Evolutionary conservation across 1,140 invertebrate genomes (phyloP).

Genomic region (Temnothorax curvispinosus): DNA sequence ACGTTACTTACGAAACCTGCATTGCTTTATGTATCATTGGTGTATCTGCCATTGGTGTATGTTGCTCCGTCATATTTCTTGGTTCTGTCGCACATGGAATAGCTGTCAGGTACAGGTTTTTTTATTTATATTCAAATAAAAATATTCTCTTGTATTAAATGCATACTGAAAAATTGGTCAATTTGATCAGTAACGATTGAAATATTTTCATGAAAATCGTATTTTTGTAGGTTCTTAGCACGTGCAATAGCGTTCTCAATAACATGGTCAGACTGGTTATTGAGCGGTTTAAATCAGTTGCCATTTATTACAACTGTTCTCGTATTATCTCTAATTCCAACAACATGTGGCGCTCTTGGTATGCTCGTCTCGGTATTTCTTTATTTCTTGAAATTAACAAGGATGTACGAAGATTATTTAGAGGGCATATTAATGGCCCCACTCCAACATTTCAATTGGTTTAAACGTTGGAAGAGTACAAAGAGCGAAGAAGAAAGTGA

Average conservation of each 20-base stretch:
- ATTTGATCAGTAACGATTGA: background rate
- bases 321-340: constrained; percentile 84
- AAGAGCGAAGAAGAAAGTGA: constrained; percentile 47
- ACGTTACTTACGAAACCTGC: constrained; percentile 77
- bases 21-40: constrained; percentile 85
- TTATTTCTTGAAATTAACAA: constrained; percentile 87
- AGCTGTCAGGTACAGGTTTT: constrained; percentile 84
- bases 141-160: constrained; percentile 26
- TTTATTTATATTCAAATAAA: constrained; percentile 34
- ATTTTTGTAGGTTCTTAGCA: constrained; percentile 84
- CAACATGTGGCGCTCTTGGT: constrained; percentile 86
- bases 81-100: constrained; percentile 87
- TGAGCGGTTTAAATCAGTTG: constrained; percentile 85
- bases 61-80: constrained; percentile 86
- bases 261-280: constrained; percentile 86
- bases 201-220: background rate
- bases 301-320: constrained; percentile 84
- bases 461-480: constrained; percentile 56
- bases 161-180: background rate
- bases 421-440: constrained; percentile 87
- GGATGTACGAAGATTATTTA: constrained; percentile 91
- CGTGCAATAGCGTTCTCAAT: constrained; percentile 85
- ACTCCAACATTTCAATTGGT: constrained; percentile 74
- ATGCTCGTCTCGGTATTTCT: constrained; percentile 84
- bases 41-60: constrained; percentile 83